Percentiles rank a stretch among this genome's conserved stretches.
These are phyloP conservation scores for Cotesia chilonis DNA, from an alignment of 1,140 invertebrate species.

Conservation along the genomic window DNA sequence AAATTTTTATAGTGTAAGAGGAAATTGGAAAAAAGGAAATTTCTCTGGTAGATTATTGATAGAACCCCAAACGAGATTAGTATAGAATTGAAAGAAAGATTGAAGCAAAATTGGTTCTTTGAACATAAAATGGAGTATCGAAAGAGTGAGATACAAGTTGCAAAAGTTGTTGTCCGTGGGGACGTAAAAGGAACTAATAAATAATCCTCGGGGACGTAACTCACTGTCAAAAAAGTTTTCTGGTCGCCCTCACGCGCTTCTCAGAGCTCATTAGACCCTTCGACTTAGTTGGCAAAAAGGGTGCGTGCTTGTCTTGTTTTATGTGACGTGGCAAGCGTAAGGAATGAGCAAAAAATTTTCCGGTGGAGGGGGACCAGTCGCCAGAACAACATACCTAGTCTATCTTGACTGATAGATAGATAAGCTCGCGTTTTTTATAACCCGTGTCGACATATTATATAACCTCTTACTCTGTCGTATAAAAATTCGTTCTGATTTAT, in stretches of 20 bases:
- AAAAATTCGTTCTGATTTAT: no score
- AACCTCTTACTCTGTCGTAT: no score
- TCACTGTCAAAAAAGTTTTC: slow-evolving; percentile 33
- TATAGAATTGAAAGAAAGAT: background rate
- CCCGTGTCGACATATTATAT: background rate
- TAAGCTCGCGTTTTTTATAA: background rate
- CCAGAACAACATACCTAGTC: background rate
- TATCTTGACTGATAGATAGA: background rate
- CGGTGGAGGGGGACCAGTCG: background rate
- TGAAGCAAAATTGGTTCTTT: no score
- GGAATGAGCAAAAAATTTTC: slow-evolving; percentile 24
- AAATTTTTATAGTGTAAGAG: no score
- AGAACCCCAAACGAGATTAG: background rate
- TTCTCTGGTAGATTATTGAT: no score
- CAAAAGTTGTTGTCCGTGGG: background rate
- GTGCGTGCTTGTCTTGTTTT: slow-evolving; percentile 18
- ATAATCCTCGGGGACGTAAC: slow-evolving; percentile 29
- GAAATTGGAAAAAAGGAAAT: no score
- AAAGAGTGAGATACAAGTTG: slow-evolving; percentile 8
- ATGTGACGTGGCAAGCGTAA: background rate
- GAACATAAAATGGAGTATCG: background rate
- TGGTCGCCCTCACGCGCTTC: slow-evolving; percentile 27
- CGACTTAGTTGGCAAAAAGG: slow-evolving; percentile 20
- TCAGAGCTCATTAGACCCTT: slow-evolving; percentile 36
- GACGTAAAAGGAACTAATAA: slow-evolving; percentile 27